Evolutionary conservation across 1,140 invertebrate genomes (phyloP), one percentile per base, ranked within the genome.

Genomic region (Saccostrea glomerata): DNA sequence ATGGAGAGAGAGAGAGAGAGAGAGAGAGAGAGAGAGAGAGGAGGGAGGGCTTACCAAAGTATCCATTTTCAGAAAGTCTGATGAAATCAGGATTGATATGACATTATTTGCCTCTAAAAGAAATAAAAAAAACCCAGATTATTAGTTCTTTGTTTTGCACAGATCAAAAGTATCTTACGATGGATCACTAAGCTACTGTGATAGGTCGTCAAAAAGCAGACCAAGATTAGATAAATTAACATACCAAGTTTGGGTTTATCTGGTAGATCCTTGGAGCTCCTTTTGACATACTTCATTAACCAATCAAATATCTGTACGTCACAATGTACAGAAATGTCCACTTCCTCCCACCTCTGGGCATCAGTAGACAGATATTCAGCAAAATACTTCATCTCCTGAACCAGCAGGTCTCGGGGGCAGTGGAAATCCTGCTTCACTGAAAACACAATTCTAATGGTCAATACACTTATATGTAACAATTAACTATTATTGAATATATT

Each of bases 281-380:
- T 87, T 90, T 96, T 95, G 17, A 98, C 97, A 98, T 98, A 99
- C 90, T 97, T 96, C 97, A 99, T 98, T n/a, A 99, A 95, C 98
- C 98, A 99, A 90, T 99, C 98, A 94, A 99, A 99, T 89, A 97
- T 97, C 83, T 96, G 97, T 82, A 99, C 97, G 95, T 99, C 98
- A 94, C 98, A 99, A 94, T 99, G 98, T 0, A 99, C 98, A 0
- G 98, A 98, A 90, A 99, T 98, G 92, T 99, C 98, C 96, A 99
- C 98, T 91, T 98, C 98, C 93, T 98, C 98, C 91, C 93, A 94
- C 0, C 93, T 90, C 85, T 94, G 93, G 11, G 92, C 91, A 84
- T 93, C 93, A 6, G 92, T 94, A 0, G 93, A 94, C 56, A 95
- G 89, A 87, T 95, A 95, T 93, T 98, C 97, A 36, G 97, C 97